Evolutionary conservation across 2,888 invertebrate genomes (phyloP).

Genomic region (Phlogophora meticulosa): DNA sequence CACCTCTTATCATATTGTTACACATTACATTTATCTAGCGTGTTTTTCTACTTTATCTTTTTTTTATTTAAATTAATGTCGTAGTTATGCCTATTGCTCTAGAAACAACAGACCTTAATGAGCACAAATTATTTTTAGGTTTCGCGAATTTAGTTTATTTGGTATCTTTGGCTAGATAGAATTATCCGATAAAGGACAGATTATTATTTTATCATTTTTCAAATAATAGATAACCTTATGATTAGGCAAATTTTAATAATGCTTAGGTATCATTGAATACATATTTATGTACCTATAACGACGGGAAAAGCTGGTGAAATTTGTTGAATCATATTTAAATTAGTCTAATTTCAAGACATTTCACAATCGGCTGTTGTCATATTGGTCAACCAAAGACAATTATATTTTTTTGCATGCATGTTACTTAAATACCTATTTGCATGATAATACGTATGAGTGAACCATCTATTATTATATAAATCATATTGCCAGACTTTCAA

Average conservation of each 20-base stretch:
- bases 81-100: constrained; percentile 8
- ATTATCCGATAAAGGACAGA: constrained; percentile 19
- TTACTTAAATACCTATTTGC: too few species aligned
- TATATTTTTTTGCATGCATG: too few species aligned
- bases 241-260: constrained; percentile 8
- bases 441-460: too few species aligned
- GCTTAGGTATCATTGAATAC: too few species aligned
- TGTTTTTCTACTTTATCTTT: constrained; percentile 52
- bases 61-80: constrained; percentile 18
- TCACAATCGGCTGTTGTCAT: neutral
- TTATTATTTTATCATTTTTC: constrained; percentile 33
- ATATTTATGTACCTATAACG: neutral
- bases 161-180: constrained; percentile 22
- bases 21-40: constrained; percentile 55
- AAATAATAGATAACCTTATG: constrained; percentile 23
- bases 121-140: neutral
- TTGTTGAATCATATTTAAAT: neutral
- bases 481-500: neutral
- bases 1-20: constrained; percentile 64
- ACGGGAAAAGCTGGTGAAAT: neutral
- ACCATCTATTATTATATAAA: too few species aligned
- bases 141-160: constrained; percentile 6
- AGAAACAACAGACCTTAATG: constrained; percentile 12
- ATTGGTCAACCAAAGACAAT: neutral
- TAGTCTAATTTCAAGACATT: neutral